A percentile compares a stretch with the other conserved stretches of the same genome.
Evolutionary conservation across 2,888 invertebrate genomes (phyloP).

Genomic region (Phalera bucephala): DNA sequence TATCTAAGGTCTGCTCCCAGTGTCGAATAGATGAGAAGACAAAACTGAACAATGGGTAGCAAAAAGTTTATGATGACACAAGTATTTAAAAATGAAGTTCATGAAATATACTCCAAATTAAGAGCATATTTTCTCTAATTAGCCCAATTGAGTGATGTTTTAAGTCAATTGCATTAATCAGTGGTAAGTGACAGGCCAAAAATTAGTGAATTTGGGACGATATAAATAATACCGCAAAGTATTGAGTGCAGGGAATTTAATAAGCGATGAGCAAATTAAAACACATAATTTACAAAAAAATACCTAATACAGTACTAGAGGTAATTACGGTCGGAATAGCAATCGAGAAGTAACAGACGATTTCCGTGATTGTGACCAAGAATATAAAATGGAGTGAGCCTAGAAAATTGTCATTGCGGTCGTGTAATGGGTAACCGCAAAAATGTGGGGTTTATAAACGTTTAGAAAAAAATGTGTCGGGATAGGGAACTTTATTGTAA

Average conservation of each 20-base stretch:
- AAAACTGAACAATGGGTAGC: too few species aligned
- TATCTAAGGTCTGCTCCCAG: too few species aligned
- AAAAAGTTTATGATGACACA: too few species aligned
- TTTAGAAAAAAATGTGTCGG: too few species aligned
- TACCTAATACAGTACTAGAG: neutral
- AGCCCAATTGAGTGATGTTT: slow-evolving; percentile 11
- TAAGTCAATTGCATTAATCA: slow-evolving; percentile 16
- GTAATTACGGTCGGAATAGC: neutral
- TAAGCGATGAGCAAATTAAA: slow-evolving; percentile 2
- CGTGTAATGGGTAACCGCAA: slow-evolving; percentile 8
- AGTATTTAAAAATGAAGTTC: too few species aligned
- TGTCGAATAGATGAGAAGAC: too few species aligned
- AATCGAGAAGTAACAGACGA: slow-evolving; percentile 4
- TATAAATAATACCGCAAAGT: slow-evolving; percentile 4
- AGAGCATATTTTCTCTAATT: slow-evolving; percentile 11
- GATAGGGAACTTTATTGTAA: too few species aligned
- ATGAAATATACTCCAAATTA: too few species aligned
- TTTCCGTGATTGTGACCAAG: slow-evolving; percentile 9
- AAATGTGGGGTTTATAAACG: neutral
- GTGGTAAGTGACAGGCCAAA: slow-evolving; percentile 6
- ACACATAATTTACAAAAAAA: neutral
- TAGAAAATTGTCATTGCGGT: slow-evolving; percentile 22
- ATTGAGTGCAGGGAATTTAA: slow-evolving; percentile 6
- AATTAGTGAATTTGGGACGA: slow-evolving; percentile 5
- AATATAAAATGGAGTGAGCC: slow-evolving; percentile 14